Evolutionary conservation across 2,797 vertebrate genomes (phyloP), one percentile per base, ranked within the genome.

Genomic region (Pangasius sanitwongsei): DNA sequence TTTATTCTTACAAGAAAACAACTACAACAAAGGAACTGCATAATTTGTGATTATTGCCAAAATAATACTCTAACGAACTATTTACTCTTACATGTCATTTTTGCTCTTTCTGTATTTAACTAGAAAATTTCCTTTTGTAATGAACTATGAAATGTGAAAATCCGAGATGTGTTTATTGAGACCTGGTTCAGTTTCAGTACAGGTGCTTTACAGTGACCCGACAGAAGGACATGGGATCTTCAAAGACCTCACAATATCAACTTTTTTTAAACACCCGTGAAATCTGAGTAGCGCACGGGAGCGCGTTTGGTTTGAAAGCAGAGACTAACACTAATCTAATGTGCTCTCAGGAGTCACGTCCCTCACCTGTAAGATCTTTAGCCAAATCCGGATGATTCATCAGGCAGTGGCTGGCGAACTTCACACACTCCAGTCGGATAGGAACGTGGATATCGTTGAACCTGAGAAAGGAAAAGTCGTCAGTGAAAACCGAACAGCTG

Each of bases 391-490:
- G 98, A 92, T 99, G 98, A 94, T 99, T 99, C 98, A 99, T 98
- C 92, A 99, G 97, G 93, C 98, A 99, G 92, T 99, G 97, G 92
- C 98, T 99, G 91, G 98, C 98, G 92, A 99, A 99, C 94, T 99
- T 99, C 59, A 99, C 98, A 95, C 98, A 99, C 92, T 99, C 98
- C 93, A 99, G 95, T 90, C 98, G 97, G 92, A 99, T 98, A 87
- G 98, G 98, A 90, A 99, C 98, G 3, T 99, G 98, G 94, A 99
- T 99, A 94, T 99, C 98, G 93, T 99, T 99, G 93, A 99, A 99
- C 94, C 98, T 99, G 87, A 89, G 9, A 77, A 78, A 84, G 41
- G 13, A 4, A 63, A 77, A 41, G 63, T 5, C 0, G 16, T n/a
- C 31, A n/a, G 84, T 87, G 1, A 63, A 84, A 50, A 89, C 37